Base-by-base conservation (phyloP, 2,113 vertebrate species). In the Syngnathus typhle region DNA sequence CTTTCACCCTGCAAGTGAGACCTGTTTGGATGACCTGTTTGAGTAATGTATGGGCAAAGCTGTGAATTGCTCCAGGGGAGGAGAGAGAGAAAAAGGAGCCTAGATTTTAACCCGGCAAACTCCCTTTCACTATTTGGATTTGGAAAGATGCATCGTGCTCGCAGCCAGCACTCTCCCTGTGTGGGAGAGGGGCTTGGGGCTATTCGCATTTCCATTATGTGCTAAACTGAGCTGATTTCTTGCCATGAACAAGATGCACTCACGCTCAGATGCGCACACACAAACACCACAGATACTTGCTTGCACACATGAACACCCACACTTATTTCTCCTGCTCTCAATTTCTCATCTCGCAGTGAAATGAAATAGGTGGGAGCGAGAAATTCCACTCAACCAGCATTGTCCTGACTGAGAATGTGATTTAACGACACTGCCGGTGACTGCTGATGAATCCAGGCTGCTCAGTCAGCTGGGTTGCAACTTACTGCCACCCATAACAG, bases 191-290 rank as follows among this genome's bases (percentile, higher is more conserved):
- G 54, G 83, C 88, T 88, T 72, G 70, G 72, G 87, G 88, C 88
- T 83, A 88, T 87, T 82, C 88, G 64, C 84, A 87, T 89, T 87
- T 87, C 83, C 85, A 88, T 88, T 88, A 89, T 87, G 85, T 87
- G 85, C 87, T 88, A 86, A 89, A 89, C 83, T 85, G 87, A 89
- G 82, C 84, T 87, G 88, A 87, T 87, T 87, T 83, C 83, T 84
- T 84, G 80, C 85, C 88, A 89, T 82, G 82, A 86, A 88, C 78
- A 87, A 83, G 81, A 84, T 82, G 77, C 80, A 82, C 81, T 74
- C 77, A 82, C 60, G 72, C 86, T 85, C 70, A 44, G 78, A 85
- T 74, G 72, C 81, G 75, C 82, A 82, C 77, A 65, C 71, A 71
- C 41, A 27, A 62, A n/a, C 60, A 44, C 12, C 60, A 6, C 32